phyloP scores from a whole-genome alignment of 2,113 vertebrate genomes.

The Bubo bubo region DNA sequence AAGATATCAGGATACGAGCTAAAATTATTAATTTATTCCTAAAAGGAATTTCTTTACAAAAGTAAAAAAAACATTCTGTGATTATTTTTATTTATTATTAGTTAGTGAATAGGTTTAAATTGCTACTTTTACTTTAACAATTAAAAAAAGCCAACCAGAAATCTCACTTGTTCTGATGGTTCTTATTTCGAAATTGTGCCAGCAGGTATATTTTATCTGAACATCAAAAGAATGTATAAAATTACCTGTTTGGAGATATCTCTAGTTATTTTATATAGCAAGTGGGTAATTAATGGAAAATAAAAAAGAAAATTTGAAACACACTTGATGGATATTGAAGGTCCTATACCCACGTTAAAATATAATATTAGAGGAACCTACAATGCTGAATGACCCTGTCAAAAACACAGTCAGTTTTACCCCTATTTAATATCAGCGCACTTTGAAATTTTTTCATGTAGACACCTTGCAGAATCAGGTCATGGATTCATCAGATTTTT shows the following conservation, averaged over 20 bases:
- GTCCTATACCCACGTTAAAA: neutral
- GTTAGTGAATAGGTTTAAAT: neutral
- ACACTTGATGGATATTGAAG: neutral
- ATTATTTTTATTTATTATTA: neutral
- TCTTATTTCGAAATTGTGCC: neutral
- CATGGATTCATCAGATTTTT: slow-evolving; percentile 5
- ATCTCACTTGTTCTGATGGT: neutral
- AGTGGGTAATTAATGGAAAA: neutral
- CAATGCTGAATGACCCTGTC: neutral
- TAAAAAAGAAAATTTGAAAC: neutral
- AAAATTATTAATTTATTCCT: neutral
- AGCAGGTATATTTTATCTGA: neutral
- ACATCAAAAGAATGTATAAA: neutral
- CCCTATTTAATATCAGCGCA: neutral
- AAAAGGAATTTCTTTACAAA: neutral
- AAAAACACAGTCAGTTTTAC: neutral
- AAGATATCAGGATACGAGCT: neutral
- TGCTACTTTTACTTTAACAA: neutral
- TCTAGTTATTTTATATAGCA: neutral
- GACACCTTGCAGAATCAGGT: neutral
- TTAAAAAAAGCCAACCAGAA: neutral
- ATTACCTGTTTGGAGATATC: neutral
- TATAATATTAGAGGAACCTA: neutral
- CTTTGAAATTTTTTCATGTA: neutral
- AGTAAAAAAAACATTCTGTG: neutral